Evolutionary conservation across 2,888 invertebrate species (phyloP).

Genomic region (Anarsia innoxiella): DNA sequence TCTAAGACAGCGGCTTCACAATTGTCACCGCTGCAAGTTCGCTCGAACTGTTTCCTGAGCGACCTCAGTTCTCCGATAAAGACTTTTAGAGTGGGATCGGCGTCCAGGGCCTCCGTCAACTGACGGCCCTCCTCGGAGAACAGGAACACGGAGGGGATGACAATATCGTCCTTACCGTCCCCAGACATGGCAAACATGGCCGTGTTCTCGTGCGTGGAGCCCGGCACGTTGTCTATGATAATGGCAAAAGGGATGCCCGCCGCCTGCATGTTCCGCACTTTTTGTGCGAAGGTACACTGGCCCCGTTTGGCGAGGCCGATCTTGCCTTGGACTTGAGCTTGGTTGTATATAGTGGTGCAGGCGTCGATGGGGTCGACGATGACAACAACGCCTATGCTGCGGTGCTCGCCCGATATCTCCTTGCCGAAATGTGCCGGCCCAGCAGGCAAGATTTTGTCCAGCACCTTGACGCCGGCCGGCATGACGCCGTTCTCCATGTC

Average conservation of each 20-base stretch:
- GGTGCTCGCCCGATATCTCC: slow-evolving; percentile 79
- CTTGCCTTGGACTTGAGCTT: slow-evolving; percentile 77
- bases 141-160: slow-evolving; percentile 93
- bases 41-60: slow-evolving; percentile 39
- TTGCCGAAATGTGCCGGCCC: slow-evolving; percentile 95
- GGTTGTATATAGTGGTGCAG: slow-evolving; percentile 75
- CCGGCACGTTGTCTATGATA: slow-evolving; percentile 87
- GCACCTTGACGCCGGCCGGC: slow-evolving; percentile 42
- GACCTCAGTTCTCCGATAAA: slow-evolving; percentile 67
- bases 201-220: slow-evolving; percentile 82
- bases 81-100: slow-evolving; percentile 72
- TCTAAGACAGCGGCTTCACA: slow-evolving; percentile 28
- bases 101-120: slow-evolving; percentile 76
- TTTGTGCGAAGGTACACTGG: slow-evolving; percentile 96
- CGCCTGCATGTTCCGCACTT: slow-evolving; percentile 87
- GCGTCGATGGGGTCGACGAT: slow-evolving; percentile 83
- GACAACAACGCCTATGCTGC: slow-evolving; percentile 78
- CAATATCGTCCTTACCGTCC: slow-evolving; percentile 90
- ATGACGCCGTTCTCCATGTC: slow-evolving; percentile 67
- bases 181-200: slow-evolving; percentile 98
- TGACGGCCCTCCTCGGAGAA: slow-evolving; percentile 85
- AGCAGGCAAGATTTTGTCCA: slow-evolving; percentile 69
- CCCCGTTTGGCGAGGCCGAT: slow-evolving; percentile 93
- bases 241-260: slow-evolving; percentile 91
- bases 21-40: slow-evolving; percentile 33